phyloP scores from a whole-genome alignment of 2,888 invertebrate genomes.

The Lamellibrachia columna region DNA sequence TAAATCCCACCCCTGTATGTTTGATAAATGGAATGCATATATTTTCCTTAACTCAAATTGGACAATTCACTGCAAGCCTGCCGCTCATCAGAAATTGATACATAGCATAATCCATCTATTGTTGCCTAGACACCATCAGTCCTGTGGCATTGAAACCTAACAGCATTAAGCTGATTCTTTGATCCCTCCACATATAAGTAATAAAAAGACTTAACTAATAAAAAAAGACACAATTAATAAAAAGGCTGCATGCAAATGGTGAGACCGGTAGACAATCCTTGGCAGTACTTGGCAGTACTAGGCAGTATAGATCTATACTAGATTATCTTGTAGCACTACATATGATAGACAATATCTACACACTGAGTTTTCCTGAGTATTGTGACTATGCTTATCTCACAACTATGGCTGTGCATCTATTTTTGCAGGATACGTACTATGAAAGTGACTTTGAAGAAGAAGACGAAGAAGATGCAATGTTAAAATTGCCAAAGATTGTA shows the following conservation, averaged over 20 bases:
- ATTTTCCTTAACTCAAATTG: not conserved
- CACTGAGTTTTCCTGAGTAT: not conserved
- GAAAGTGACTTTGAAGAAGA: conserved; percentile 28
- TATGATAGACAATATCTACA: not conserved
- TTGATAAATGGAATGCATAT: not conserved
- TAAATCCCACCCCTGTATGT: not conserved
- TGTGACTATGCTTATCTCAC: not conserved
- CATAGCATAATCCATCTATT: not conserved
- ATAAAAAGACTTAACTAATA: too few species aligned
- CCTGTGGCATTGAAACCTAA: too few species aligned
- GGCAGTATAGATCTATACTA: too few species aligned
- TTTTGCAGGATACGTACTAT: conserved; percentile 20
- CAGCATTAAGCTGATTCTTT: too few species aligned
- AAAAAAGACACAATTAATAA: too few species aligned
- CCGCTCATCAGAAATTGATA: not conserved
- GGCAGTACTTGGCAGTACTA: too few species aligned
- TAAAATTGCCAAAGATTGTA: conserved; percentile 25
- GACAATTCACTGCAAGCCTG: not conserved
- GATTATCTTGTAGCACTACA: too few species aligned
- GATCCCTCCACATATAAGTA: too few species aligned
- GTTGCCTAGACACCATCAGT: not conserved
- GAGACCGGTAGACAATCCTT: too few species aligned
- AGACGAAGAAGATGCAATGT: not conserved
- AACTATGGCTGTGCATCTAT: not conserved
- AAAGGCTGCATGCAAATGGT: too few species aligned